Evolutionary conservation across 2,888 invertebrate genomes (phyloP).

Genomic region (Tupiocoris notatus): DNA sequence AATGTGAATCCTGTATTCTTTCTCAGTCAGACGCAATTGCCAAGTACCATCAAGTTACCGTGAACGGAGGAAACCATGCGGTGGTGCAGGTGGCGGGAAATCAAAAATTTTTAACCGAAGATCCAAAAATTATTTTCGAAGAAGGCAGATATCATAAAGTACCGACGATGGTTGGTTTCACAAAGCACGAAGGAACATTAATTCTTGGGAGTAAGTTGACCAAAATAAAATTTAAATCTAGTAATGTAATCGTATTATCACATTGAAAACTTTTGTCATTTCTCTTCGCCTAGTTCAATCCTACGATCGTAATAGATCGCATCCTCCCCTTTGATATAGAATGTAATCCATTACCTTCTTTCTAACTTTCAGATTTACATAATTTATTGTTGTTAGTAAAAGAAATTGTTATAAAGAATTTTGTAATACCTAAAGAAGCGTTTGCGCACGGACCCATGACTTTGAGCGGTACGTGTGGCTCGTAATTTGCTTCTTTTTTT

Average conservation of each 20-base stretch:
- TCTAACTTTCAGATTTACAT: conserved; percentile 26
- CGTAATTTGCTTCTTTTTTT: neutral
- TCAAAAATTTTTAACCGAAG: conserved; percentile 50
- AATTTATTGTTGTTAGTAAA: conserved; percentile 18
- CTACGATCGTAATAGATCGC: conserved; percentile 12
- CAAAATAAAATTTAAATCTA: neutral
- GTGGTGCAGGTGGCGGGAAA: conserved; percentile 52
- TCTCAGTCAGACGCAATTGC: conserved; percentile 32
- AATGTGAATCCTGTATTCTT: too few relatives aligned
- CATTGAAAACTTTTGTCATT: neutral
- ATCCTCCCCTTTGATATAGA: neutral
- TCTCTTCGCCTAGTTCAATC: neutral
- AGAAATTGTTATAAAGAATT: conserved; percentile 10
- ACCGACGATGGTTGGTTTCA: conserved; percentile 56
- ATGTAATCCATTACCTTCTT: conserved; percentile 18
- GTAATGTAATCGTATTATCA: neutral
- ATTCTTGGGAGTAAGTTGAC: conserved; percentile 54
- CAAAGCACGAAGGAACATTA: conserved; percentile 57
- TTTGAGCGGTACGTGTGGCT: conserved; percentile 16
- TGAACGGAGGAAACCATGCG: conserved; percentile 52
- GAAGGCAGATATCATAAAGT: conserved; percentile 53
- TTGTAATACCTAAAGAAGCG: conserved; percentile 24
- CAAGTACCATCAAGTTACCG: conserved; percentile 32
- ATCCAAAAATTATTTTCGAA: conserved; percentile 50
- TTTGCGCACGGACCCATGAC: conserved; percentile 26